Evolutionary conservation across 2,797 vertebrate genomes (phyloP).

Genomic region (Labeo calbasu): DNA sequence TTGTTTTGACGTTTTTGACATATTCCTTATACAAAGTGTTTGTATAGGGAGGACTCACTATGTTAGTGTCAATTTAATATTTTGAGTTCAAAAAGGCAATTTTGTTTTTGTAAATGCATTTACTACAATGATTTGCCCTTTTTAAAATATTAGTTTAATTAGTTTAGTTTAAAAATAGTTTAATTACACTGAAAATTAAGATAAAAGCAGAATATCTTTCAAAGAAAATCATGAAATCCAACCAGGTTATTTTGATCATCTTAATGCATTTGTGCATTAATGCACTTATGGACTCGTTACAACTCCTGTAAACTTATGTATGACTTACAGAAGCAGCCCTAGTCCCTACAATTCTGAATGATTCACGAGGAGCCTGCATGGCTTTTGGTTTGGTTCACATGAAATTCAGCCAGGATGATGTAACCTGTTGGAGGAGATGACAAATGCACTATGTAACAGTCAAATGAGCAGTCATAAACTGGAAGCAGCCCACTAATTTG

Average conservation of each 20-base stretch:
- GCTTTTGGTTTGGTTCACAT: constrained; percentile 15
- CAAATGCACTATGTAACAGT: background rate
- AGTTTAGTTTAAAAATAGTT: too few relatives aligned
- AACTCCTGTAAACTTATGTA: background rate
- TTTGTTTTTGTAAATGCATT: background rate
- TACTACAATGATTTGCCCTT: background rate
- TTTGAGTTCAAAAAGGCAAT: background rate
- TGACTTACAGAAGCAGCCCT: background rate
- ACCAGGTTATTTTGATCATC: background rate
- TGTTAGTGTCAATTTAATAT: background rate
- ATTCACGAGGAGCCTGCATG: background rate
- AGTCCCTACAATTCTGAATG: background rate
- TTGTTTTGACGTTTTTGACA: background rate
- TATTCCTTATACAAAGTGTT: background rate
- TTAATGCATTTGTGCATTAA: background rate
- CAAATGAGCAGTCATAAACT: background rate
- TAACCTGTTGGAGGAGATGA: constrained; percentile 19
- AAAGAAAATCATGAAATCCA: background rate
- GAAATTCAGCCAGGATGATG: constrained; percentile 34
- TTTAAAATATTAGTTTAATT: too few relatives aligned
- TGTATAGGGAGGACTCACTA: background rate
- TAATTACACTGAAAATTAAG: background rate
- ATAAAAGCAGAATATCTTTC: background rate
- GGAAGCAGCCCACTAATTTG: constrained; percentile 20
- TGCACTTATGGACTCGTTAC: background rate